Evolutionary conservation across 2,888 invertebrate species (phyloP), one percentile per base, ranked within the genome.

Genomic region (Drosophila algonquin): DNA sequence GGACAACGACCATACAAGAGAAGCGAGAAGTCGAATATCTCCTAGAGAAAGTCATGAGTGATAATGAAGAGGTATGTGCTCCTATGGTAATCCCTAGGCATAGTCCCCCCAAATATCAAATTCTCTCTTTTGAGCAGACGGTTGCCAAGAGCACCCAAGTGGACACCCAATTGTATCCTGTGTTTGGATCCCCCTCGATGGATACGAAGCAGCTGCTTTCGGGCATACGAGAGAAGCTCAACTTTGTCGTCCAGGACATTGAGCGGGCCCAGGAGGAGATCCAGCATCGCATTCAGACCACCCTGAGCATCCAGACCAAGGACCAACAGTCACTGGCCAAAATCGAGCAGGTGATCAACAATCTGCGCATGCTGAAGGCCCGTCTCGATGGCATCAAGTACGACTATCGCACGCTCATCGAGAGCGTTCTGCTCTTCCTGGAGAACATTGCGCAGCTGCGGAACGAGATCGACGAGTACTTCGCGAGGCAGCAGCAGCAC

Each of bases 81-180:
- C 14, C 1, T 18, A 21, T 21, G 12, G 24, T 5, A 2, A 0
- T 40, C 2, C 30, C 7, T 21, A 18, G 14, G 24, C 0, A 32
- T 32, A 12, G 4, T 5, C 12, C 35, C 12, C 12, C 12, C 35
- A 1, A 14, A 14, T 2, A 10, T 10, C 32, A 4, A 21, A 30
- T n/a, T 44, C 24, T n/a, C 2, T 21, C 85, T 1, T 4, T 16
- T 30, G 46, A 21, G 0, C 16, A 95, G 95, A 95, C 94, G 24
- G 93, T 95, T 75, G 94, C 94, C 78, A 94, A 94, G 93, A 94
- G 94, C 79, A 94, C 95, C 4, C 94, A 95, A 91, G 93, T 96
- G 84, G 95, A 96, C 89, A 94, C 94, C 54, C 95, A 96, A 86
- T 92, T 96, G 65, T 96, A 96, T 93, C 96, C 96, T 24, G 94